phyloP scores from a whole-genome alignment of 2,113 vertebrate species.

The Corythaixoides concolor region DNA sequence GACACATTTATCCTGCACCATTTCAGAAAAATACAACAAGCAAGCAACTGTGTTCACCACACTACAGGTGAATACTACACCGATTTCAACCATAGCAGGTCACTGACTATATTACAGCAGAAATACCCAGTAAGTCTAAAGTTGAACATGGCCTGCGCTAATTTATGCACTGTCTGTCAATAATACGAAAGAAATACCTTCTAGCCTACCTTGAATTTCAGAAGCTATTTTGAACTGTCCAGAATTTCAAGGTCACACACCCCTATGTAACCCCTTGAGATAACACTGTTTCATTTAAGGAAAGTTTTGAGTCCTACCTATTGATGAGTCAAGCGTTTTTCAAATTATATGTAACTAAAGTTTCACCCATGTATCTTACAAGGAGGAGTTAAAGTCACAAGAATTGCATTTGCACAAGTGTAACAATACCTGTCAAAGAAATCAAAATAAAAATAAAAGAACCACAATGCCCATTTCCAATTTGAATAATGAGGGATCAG shows the following conservation, averaged over 20 bases:
- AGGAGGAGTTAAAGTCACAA: fast-evolving
- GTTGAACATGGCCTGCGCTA: neutral
- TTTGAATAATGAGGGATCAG: neutral
- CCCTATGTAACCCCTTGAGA: neutral
- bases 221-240: neutral
- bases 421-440: neutral
- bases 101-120: neutral
- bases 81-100: neutral
- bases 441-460: neutral
- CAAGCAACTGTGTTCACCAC: neutral
- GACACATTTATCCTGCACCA: neutral
- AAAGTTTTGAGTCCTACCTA: neutral
- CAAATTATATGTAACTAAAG: fast-evolving
- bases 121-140: neutral
- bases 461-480: neutral
- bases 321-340: neutral
- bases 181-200: neutral
- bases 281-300: neutral
- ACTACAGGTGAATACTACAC: neutral
- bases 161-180: neutral
- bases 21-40: neutral
- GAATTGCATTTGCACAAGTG: neutral
- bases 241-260: neutral
- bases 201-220: neutral
- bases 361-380: neutral